A percentile compares a stretch with the other conserved stretches of the same genome.
phyloP scores from a whole-genome alignment of 2,113 vertebrate species.

The Aspiorhynchus laticeps region DNA sequence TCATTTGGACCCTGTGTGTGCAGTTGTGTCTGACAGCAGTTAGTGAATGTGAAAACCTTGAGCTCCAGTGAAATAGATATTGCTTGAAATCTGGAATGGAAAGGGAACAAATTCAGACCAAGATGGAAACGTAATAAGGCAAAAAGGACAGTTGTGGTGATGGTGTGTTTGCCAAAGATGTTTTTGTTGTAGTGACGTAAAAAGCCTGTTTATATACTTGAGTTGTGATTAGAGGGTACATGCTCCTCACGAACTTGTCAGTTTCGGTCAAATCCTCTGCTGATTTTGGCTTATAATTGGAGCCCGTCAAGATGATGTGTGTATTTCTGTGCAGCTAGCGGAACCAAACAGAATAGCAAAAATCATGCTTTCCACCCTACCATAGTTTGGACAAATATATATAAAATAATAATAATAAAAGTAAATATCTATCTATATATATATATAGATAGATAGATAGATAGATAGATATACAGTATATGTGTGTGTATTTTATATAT shows the following conservation, averaged over 20 bases:
- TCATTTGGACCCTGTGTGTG: constrained; percentile 40
- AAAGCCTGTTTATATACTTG: not conserved
- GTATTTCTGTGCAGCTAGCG: not conserved
- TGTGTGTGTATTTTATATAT: too few species aligned
- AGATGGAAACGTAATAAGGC: not conserved
- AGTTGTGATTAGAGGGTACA: not conserved
- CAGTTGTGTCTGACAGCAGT: constrained; percentile 22
- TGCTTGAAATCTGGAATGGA: not conserved
- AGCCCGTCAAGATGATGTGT: not conserved
- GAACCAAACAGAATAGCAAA: not conserved
- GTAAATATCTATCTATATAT: too few species aligned
- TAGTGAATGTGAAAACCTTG: not conserved
- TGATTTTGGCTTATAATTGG: constrained; percentile 21
- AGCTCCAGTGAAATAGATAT: not conserved
- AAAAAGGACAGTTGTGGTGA: not conserved
- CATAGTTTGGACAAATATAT: not conserved
- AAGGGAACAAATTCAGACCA: not conserved
- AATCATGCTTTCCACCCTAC: not conserved
- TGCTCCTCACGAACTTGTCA: constrained; percentile 20
- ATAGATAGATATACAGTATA: too few species aligned
- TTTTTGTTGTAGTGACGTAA: not conserved
- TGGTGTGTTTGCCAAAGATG: not conserved
- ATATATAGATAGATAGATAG: too few species aligned
- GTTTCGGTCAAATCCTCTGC: not conserved
- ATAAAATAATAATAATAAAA: too few species aligned